Conservation (phyloP, 2,113 vertebrate genomes). For the Rhipidura dahli region DNA sequence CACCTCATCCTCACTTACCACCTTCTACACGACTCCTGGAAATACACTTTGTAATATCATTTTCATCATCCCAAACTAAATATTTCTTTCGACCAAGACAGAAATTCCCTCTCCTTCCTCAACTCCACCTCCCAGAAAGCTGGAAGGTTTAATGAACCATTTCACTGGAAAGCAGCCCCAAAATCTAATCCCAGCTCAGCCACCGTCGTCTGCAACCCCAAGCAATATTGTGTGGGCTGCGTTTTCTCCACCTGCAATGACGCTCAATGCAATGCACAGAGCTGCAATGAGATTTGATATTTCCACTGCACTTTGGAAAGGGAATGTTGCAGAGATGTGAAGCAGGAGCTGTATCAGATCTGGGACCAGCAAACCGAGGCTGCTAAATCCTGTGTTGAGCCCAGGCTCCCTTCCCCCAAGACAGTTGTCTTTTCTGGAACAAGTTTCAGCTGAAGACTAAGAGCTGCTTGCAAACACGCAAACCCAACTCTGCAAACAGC, state of each 20-base stretch:
- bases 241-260: not conserved
- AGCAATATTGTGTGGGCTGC: not conserved
- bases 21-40: not conserved
- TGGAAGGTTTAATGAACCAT: not conserved
- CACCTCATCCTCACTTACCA: not conserved
- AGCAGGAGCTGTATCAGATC: not conserved
- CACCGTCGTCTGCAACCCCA: not conserved
- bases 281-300: not conserved
- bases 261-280: not conserved
- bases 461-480: slow-evolving; percentile 51
- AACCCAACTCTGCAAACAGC: slow-evolving; percentile 36
- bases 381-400: slow-evolving; percentile 33
- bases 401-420: slow-evolving; percentile 35
- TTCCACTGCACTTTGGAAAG: not conserved
- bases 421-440: slow-evolving; percentile 60
- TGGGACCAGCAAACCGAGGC: slow-evolving; percentile 8
- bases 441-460: slow-evolving; percentile 50
- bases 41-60: not conserved
- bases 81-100: not conserved
- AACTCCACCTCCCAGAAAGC: not conserved
- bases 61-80: not conserved
- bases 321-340: not conserved
- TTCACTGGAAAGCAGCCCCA: not conserved
- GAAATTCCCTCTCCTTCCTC: not conserved
- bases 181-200: slow-evolving; percentile 1